These are phyloP conservation scores for Dryocosmus kuriphilus DNA, from an alignment of 2,888 invertebrate species.

Conservation along the genomic window DNA sequence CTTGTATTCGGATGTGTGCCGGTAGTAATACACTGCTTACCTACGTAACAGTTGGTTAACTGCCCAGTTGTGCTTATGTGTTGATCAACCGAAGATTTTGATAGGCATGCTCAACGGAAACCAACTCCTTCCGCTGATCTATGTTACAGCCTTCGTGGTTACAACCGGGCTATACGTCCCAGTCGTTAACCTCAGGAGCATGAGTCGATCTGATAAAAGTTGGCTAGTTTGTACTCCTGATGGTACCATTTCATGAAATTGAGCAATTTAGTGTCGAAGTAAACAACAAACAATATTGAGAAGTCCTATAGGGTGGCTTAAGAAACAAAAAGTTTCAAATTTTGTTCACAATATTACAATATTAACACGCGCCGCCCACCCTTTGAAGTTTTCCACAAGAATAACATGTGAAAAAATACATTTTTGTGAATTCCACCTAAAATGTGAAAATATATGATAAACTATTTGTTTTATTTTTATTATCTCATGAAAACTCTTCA, in stretches of 20 bases:
- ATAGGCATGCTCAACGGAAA: slow-evolving; percentile 23
- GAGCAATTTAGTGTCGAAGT: neutral
- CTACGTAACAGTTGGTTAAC: slow-evolving; percentile 59
- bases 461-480: too few species aligned
- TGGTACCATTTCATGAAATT: neutral
- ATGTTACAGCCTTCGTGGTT: neutral
- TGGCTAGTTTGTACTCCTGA: neutral
- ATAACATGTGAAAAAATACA: too few species aligned
- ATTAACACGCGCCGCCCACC: too few species aligned
- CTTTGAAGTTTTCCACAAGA: too few species aligned
- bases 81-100: slow-evolving; percentile 42
- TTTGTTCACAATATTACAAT: too few species aligned
- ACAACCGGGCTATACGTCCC: neutral
- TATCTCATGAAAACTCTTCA: too few species aligned
- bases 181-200: slow-evolving; percentile 13
- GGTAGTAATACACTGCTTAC: slow-evolving; percentile 46
- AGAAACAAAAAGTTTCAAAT: too few species aligned
- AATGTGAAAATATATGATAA: too few species aligned
- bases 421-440: too few species aligned
- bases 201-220: slow-evolving; percentile 4
- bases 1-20: slow-evolving; percentile 47
- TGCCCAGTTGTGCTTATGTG: slow-evolving; percentile 56
- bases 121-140: slow-evolving; percentile 13
- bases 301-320: too few species aligned
- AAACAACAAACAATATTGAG: neutral